A percentile compares a stretch with the other conserved stretches of the same genome.
phyloP scores from a whole-genome alignment of 2,113 vertebrate genomes.

The Alouatta palliata region DNA sequence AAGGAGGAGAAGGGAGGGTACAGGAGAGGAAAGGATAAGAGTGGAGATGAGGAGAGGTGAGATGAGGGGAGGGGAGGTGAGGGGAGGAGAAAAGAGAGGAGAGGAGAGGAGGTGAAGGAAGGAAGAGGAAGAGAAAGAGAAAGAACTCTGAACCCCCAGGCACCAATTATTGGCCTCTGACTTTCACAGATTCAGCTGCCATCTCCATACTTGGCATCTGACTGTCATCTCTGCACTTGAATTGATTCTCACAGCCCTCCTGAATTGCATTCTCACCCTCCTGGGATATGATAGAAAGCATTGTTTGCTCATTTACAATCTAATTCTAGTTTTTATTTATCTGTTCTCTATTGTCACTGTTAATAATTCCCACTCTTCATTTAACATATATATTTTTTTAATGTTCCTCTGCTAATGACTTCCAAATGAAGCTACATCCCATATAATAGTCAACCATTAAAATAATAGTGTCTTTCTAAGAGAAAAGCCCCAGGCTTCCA shows the following conservation, averaged over 20 bases:
- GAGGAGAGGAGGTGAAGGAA: too few relatives aligned
- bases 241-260: background rate
- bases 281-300: background rate
- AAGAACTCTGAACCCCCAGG: background rate
- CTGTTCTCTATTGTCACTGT: background rate
- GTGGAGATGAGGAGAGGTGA: too few relatives aligned
- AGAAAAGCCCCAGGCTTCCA: background rate
- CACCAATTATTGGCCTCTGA: background rate
- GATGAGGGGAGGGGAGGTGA: background rate
- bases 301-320: background rate
- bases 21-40: too few relatives aligned
- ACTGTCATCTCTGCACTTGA: background rate
- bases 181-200: background rate
- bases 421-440: background rate
- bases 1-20: too few relatives aligned
- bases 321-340: background rate
- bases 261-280: background rate
- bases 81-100: accelerated
- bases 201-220: background rate
- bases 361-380: background rate
- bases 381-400: background rate
- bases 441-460: background rate
- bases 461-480: background rate
- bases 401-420: background rate
- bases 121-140: too few relatives aligned